Conservation (phyloP, 1,140 invertebrate genomes). For the Drosophila parabipectinata region DNA sequence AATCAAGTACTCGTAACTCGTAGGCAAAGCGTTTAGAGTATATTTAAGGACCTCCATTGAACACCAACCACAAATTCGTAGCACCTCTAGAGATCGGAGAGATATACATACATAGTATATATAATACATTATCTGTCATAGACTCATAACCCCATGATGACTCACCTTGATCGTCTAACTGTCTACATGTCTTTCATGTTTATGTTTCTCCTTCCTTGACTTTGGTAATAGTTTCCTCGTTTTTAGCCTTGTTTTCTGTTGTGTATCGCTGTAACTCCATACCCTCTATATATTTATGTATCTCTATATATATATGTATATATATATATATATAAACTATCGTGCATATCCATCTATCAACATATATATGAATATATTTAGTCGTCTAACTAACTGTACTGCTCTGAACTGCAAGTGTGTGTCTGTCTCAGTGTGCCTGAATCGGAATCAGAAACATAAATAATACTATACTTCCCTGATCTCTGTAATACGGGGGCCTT, state of each 20-base stretch:
- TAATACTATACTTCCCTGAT: background rate
- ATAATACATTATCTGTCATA: slow-evolving; percentile 19
- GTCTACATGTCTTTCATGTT: slow-evolving; percentile 34
- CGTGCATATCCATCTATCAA: slow-evolving; percentile 41
- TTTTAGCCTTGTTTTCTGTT: slow-evolving; percentile 45
- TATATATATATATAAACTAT: slow-evolving; percentile 37
- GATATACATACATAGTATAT: slow-evolving; percentile 26
- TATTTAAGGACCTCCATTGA: slow-evolving; percentile 21
- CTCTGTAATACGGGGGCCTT: background rate
- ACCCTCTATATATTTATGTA: slow-evolving; percentile 26
- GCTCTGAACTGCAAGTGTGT: slow-evolving; percentile 52
- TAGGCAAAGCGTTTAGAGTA: slow-evolving; percentile 35
- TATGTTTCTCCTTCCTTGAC: slow-evolving; percentile 12
- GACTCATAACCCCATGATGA: slow-evolving; percentile 15
- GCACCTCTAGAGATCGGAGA: slow-evolving; percentile 40
- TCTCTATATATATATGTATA: slow-evolving; percentile 21
- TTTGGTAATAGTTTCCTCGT: slow-evolving; percentile 32
- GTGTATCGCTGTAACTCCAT: slow-evolving; percentile 40
- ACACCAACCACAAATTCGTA: slow-evolving; percentile 19
- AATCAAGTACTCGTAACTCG: slow-evolving; percentile 19
- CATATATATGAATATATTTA: slow-evolving; percentile 18
- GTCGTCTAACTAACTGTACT: slow-evolving; percentile 53
- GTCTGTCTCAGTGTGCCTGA: slow-evolving; percentile 50
- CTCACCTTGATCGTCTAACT: slow-evolving; percentile 42
- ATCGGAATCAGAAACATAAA: background rate